Evolutionary conservation across 2,797 vertebrate genomes (phyloP).

Genomic region (Vultur gryphus): DNA sequence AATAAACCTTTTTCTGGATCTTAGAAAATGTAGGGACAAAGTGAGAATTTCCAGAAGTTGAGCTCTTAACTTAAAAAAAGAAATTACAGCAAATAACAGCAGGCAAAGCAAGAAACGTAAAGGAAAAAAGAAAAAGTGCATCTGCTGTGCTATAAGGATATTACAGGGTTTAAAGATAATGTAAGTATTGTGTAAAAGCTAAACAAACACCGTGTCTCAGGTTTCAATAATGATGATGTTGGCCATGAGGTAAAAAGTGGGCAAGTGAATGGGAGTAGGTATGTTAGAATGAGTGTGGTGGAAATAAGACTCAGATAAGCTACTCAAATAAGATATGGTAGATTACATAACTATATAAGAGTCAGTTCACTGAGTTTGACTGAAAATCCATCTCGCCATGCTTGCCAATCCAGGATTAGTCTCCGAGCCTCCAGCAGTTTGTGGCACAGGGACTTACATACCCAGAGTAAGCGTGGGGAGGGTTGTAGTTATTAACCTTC

Average conservation of each 20-base stretch:
- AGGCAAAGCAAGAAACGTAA: neutral
- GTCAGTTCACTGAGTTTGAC: neutral
- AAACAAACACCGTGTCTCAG: neutral
- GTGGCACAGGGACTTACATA: neutral
- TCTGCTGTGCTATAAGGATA: neutral
- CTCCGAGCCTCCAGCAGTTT: neutral
- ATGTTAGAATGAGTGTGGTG: neutral
- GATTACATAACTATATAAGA: neutral
- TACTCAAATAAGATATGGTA: neutral
- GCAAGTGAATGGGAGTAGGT: neutral
- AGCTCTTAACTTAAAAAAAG: neutral
- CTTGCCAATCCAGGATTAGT: neutral
- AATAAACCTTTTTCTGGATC: neutral
- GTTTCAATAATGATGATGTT: neutral
- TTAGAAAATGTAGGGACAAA: neutral
- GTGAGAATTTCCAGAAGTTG: neutral
- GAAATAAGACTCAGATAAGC: neutral
- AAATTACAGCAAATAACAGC: neutral
- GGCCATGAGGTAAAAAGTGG: neutral
- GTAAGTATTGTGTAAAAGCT: neutral
- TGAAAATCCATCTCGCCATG: neutral
- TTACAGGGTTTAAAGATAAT: neutral
- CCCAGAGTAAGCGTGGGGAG: fast-evolving
- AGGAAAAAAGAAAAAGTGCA: neutral
- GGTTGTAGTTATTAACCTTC: neutral